phyloP scores from a whole-genome alignment of 1,140 invertebrate species.

The Drosophila parvula region DNA sequence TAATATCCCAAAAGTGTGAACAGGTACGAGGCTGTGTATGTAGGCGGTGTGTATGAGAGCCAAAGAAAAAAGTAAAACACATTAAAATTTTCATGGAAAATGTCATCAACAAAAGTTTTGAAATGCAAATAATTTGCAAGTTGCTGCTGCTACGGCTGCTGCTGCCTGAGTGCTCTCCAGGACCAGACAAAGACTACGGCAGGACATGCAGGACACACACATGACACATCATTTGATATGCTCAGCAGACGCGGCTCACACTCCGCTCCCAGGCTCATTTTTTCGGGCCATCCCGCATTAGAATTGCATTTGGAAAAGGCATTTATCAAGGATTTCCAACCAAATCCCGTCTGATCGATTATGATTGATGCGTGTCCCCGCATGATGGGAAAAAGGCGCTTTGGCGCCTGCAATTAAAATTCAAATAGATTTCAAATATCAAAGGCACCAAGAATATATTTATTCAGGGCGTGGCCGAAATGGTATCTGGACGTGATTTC shows the following conservation, averaged over 20 bases:
- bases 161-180: conserved; percentile 65
- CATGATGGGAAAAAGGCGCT: conserved; percentile 28
- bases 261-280: conserved; percentile 2
- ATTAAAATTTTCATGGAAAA: conserved; percentile 83
- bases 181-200: conserved; percentile 57
- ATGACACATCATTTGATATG: conserved; percentile 64
- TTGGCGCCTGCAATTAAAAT: conserved; percentile 68
- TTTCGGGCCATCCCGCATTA: conserved; percentile 62
- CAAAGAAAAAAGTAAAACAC: conserved; percentile 57
- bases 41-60: conserved; percentile 30
- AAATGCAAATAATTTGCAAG: conserved; percentile 78
- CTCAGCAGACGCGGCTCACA: conserved; percentile 22
- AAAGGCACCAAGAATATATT: conserved; percentile 17
- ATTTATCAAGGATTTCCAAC: conserved; percentile 71
- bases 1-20: conserved; percentile 77
- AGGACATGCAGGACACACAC: conserved; percentile 58
- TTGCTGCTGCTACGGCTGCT: conserved; percentile 35
- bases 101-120: conserved; percentile 81
- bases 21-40: conserved; percentile 38
- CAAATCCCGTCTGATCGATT: conserved; percentile 74
- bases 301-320: conserved; percentile 82
- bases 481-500: conserved; percentile 69
- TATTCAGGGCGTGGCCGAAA: conserved; percentile 36
- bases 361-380: conserved; percentile 63
- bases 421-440: conserved; percentile 55